These are phyloP conservation scores for Ormyrus nitidulus DNA, from an alignment of 2,888 invertebrate species.

Conservation along the genomic window DNA sequence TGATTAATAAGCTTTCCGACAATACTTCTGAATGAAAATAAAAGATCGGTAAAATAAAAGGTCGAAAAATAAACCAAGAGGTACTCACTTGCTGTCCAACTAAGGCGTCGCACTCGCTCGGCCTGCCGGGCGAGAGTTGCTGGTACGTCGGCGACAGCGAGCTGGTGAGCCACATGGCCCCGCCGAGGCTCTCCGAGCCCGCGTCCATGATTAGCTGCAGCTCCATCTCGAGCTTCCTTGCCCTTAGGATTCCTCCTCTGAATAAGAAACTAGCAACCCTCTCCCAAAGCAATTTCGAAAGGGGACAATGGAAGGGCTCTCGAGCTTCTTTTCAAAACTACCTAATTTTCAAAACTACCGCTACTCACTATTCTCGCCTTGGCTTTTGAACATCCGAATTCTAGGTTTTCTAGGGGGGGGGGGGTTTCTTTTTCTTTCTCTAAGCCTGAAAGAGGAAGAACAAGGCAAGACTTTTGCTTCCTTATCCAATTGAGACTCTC, in stretches of 20 bases:
- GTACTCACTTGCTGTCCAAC: conserved; percentile 69
- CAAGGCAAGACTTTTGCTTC: conserved; percentile 15
- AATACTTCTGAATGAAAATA: too few relatives aligned
- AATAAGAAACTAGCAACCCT: background rate
- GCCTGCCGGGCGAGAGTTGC: conserved; percentile 68
- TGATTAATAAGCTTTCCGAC: too few relatives aligned
- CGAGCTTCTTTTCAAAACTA: background rate
- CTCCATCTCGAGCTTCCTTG: conserved; percentile 63
- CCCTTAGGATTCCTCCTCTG: conserved; percentile 13
- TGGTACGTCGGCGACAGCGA: conserved; percentile 68
- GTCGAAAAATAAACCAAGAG: too few relatives aligned
- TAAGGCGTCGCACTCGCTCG: conserved; percentile 66
- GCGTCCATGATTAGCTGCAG: conserved; percentile 71
- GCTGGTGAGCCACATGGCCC: conserved; percentile 69
- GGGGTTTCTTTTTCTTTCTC: too few relatives aligned
- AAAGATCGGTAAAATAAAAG: too few relatives aligned
- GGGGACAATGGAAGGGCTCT: background rate
- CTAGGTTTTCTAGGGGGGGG: background rate
- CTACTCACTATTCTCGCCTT: background rate
- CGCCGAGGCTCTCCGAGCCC: conserved; percentile 68
- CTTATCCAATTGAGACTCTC: conserved; percentile 2
- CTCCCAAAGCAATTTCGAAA: background rate
- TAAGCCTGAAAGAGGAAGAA: background rate
- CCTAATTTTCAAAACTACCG: too few relatives aligned
- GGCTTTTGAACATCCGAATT: background rate